phyloP scores from a whole-genome alignment of 2,113 vertebrate genomes.

The Chrysemys picta region DNA sequence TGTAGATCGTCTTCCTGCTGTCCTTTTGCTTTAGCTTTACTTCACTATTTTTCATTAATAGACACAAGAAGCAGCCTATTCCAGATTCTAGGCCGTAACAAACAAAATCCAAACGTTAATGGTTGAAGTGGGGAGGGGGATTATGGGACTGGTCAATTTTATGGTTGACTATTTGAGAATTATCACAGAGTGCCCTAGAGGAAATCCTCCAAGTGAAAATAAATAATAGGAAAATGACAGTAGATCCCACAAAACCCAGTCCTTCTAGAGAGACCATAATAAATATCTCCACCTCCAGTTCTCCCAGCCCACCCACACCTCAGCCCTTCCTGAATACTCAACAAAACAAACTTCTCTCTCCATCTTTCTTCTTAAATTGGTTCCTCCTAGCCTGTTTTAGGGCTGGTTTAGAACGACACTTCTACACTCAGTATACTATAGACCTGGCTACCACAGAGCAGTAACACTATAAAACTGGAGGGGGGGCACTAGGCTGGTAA shows the following conservation, averaged over 20 bases:
- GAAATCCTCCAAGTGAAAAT: background rate
- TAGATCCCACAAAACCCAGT: background rate
- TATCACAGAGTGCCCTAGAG: background rate
- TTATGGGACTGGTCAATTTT: background rate
- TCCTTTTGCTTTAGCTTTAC: background rate
- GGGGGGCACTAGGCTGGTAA: background rate
- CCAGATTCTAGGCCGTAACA: background rate
- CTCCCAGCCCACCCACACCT: background rate
- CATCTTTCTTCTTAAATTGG: background rate
- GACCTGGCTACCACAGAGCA: background rate
- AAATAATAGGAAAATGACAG: background rate
- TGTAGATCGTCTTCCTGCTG: background rate
- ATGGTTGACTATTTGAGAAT: background rate
- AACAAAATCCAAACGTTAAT: background rate
- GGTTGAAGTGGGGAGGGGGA: background rate
- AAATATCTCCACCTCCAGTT: background rate
- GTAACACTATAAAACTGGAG: background rate
- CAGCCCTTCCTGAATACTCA: background rate
- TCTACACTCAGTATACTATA: background rate
- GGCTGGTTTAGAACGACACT: background rate
- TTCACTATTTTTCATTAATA: background rate
- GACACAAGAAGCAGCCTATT: background rate
- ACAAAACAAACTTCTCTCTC: background rate
- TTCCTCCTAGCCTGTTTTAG: background rate
- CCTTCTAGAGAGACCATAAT: background rate